Evolutionary conservation across 2,797 vertebrate genomes (phyloP).

Genomic region (Urosaurus nigricauda): DNA sequence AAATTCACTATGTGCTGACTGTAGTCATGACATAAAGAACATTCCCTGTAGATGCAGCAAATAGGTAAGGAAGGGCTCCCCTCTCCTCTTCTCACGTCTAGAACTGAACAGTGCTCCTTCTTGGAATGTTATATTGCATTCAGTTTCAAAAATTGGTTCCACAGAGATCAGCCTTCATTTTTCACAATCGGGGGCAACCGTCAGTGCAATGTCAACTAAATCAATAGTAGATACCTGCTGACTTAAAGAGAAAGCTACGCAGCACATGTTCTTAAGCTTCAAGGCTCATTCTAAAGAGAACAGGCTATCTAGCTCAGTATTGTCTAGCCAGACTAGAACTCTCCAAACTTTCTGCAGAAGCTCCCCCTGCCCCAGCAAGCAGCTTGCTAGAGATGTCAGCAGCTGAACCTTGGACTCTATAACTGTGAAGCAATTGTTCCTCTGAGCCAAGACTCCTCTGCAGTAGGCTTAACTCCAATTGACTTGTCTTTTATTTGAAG

Average conservation of each 20-base stretch:
- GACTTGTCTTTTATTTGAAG: not conserved
- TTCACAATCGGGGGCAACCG: not conserved
- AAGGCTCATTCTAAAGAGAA: not conserved
- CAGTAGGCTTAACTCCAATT: not conserved
- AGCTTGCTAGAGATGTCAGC: not conserved
- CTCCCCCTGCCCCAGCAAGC: not conserved
- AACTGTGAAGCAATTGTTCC: not conserved
- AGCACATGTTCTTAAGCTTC: not conserved
- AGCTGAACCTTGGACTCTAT: not conserved
- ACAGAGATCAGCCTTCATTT: not conserved
- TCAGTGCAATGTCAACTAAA: not conserved
- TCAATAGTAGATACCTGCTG: not conserved
- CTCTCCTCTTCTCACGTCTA: not conserved
- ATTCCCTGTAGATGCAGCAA: not conserved
- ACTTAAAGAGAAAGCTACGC: not conserved
- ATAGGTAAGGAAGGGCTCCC: too few relatives aligned
- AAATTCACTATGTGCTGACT: not conserved
- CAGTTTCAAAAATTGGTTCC: not conserved
- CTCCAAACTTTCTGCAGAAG: not conserved
- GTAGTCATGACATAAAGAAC: not conserved
- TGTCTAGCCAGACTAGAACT: too few relatives aligned
- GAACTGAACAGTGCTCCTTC: not conserved
- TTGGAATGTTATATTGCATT: not conserved
- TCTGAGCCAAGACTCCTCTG: not conserved
- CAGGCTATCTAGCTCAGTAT: not conserved